Evolutionary conservation across 2,888 invertebrate species (phyloP).

Genomic region (Idaea straminata): DNA sequence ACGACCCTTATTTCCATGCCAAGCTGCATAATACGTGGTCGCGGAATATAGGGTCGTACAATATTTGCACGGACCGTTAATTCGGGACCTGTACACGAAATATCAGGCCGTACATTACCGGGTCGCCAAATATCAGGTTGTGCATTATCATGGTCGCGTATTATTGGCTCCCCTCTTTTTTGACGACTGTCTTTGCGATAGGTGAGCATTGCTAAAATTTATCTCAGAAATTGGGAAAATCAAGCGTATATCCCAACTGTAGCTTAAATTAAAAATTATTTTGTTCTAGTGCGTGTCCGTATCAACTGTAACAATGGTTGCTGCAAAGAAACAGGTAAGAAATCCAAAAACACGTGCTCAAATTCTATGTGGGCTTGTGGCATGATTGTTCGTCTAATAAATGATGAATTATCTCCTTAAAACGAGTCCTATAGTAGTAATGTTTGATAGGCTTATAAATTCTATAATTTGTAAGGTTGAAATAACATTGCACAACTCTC

Average conservation of each 20-base stretch:
- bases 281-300: constrained; percentile 22
- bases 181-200: background rate
- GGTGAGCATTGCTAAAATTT: background rate
- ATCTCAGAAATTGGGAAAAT: background rate
- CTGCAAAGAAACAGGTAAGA: constrained; percentile 91
- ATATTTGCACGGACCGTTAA: too few relatives aligned
- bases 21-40: too few relatives aligned
- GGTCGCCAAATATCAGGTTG: too few relatives aligned
- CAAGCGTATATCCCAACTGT: background rate
- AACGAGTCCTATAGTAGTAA: constrained; percentile 56
- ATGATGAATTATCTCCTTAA: constrained; percentile 34
- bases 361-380: constrained; percentile 46
- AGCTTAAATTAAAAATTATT: background rate
- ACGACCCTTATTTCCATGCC: too few relatives aligned
- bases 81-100: too few relatives aligned
- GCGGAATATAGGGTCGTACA: too few relatives aligned
- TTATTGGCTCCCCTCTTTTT: constrained; percentile 4
- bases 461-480: constrained; percentile 66
- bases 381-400: constrained; percentile 43
- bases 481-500: constrained; percentile 43
- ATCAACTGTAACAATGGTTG: constrained; percentile 83
- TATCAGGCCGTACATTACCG: too few relatives aligned
- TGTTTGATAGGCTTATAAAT: constrained; percentile 71
- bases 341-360: constrained; percentile 46
- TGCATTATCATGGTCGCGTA: too few relatives aligned